phyloP scores from a whole-genome alignment of 2,797 vertebrate genomes.

The Danio kyathit region DNA sequence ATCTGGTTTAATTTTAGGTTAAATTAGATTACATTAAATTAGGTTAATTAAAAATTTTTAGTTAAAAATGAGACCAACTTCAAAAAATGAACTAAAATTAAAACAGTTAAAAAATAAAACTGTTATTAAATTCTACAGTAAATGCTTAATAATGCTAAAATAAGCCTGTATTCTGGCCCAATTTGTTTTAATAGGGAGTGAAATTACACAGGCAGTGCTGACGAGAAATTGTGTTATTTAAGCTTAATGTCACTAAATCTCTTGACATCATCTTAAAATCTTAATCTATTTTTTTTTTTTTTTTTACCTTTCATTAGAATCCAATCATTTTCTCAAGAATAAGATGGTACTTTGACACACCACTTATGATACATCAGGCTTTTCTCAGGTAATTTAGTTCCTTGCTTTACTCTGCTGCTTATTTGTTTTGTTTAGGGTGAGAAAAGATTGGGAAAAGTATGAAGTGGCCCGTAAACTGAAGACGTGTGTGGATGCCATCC shows the following conservation, averaged over 20 bases:
- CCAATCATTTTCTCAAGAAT: background rate
- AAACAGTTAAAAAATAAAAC: no score
- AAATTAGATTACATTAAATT: no score
- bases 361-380: background rate
- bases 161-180: no score
- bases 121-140: no score
- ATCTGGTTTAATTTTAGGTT: no score
- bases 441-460: conserved; percentile 82
- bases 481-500: conserved; percentile 71
- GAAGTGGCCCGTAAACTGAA: conserved; percentile 77
- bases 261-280: background rate
- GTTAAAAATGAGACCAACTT: no score
- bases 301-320: background rate
- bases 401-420: background rate
- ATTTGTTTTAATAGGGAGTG: no score
- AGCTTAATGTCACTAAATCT: background rate
- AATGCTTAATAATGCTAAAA: no score
- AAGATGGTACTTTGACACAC: background rate
- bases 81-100: no score
- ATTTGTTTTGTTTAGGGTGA: conserved; percentile 65
- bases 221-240: background rate
- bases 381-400: background rate
- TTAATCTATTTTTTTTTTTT: background rate
- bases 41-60: no score
- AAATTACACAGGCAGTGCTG: background rate